Base-by-base conservation (phyloP, 2,797 vertebrate species). In the Cyclura pinguis region DNA sequence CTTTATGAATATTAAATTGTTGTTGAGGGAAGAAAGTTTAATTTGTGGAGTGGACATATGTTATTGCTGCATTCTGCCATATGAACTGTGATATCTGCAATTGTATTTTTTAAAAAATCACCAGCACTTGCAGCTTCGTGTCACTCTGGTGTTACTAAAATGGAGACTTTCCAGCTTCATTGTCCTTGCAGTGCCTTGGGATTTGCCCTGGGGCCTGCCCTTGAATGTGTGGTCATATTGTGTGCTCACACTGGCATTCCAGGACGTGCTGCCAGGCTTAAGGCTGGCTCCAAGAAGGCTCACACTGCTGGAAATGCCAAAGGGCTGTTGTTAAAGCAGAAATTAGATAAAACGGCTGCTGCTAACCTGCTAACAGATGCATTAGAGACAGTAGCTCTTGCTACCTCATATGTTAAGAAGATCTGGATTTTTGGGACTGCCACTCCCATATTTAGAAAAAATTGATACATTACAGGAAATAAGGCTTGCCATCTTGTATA, bases 1-100 rank as follows among this genome's bases (percentile, higher is more conserved):
- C 38, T 88, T 91, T 95, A 92, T 94, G 96, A 95, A 96, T 88
- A 94, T 82, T 92, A 91, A 83, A 92, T 90, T 96, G 81, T 92
- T 96, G n/a, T 96, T 94, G 89, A 94, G 78, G 73, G 95, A 42
- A 24, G 88, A 94, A 80, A 84, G 59, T 32, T 50, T 95, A 90
- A 94, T 95, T 94, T 92, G 80, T 92, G 78, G 90, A 84, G 93
- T 80, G 76, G 93, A 97, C 95, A 92, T 85, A 89, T 85, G 91
- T 92, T 95, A 87, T 50, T 86, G 42, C 35, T 77, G 59, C 3
- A 92, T 95, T 89, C 87, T 95, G 93, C 84, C 89, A 85, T 20
- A 81, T 32, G 80, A 95, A 86, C 24, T 87, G 80, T 94, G 90
- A 93, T 92, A 93, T 92, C 90, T 93, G 22, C 88, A 84, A 76